Evolutionary conservation across 2,797 vertebrate genomes (phyloP).

Genomic region (Eulemur mongoz): DNA sequence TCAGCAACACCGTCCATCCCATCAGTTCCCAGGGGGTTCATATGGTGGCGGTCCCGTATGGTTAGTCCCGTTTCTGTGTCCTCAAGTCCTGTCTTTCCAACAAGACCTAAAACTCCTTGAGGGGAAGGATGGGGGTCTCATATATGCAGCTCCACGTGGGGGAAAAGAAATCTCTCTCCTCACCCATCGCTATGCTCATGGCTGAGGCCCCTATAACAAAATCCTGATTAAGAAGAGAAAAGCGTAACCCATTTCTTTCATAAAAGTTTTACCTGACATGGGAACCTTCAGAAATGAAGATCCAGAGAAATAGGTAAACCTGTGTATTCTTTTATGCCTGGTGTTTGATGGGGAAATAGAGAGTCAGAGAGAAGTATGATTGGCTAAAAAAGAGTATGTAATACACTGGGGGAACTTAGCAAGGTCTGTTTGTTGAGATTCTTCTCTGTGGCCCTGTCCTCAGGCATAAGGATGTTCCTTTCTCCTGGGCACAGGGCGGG

Average conservation of each 20-base stretch:
- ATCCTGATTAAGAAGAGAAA: neutral
- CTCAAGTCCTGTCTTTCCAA: neutral
- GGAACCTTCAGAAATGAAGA: neutral
- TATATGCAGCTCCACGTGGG: no score
- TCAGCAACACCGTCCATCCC: neutral
- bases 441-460: neutral
- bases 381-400: neutral
- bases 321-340: neutral
- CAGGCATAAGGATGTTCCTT: neutral
- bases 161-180: neutral
- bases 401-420: neutral
- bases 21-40: neutral
- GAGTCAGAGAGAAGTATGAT: neutral
- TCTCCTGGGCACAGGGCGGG: neutral
- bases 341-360: neutral
- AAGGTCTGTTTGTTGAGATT: neutral
- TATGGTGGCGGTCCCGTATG: fast-evolving
- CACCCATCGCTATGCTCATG: neutral
- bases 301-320: neutral
- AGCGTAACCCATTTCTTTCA: neutral
- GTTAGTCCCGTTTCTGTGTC: neutral
- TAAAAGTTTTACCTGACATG: neutral
- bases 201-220: neutral
- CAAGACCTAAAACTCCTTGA: neutral
- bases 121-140: neutral